A percentile compares a stretch with the other conserved stretches of the same genome.
phyloP scores from a whole-genome alignment of 2,797 vertebrate genomes.

The Poeciliopsis paucimaculata region DNA sequence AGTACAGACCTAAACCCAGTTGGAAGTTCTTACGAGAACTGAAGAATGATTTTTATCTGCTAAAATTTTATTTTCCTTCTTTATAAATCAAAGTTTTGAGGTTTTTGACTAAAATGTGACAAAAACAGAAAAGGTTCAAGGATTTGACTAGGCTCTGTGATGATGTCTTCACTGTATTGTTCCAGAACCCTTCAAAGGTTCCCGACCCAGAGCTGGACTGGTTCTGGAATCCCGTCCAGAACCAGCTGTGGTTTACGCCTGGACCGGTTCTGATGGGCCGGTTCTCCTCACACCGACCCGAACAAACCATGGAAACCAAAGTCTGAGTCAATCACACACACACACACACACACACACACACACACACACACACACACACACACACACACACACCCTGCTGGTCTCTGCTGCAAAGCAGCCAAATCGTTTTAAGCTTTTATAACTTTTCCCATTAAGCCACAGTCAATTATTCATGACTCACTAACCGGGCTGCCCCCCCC shows the following conservation, averaged over 20 bases:
- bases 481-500: constrained; percentile 38
- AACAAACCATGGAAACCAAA: too few relatives aligned
- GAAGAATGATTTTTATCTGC: background rate
- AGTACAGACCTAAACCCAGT: background rate
- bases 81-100: background rate
- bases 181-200: too few relatives aligned
- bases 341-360: background rate
- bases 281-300: too few relatives aligned
- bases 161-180: too few relatives aligned
- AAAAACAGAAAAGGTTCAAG: background rate
- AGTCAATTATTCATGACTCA: constrained; percentile 62
- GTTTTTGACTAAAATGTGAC: background rate
- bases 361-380: too few relatives aligned
- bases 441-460: constrained; percentile 48
- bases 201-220: too few relatives aligned
- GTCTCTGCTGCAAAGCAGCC: constrained; percentile 37
- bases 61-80: background rate
- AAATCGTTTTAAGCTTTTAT: constrained; percentile 55
- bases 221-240: background rate
- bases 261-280: background rate
- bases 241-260: background rate
- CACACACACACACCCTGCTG: constrained; percentile 3
- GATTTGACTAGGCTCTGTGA: background rate
- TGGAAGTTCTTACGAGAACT: background rate
- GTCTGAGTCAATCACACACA: background rate